These are phyloP conservation scores for Pantherophis alleghaniensis DNA, from an alignment of 2,797 vertebrate species.

Conservation along the genomic window DNA sequence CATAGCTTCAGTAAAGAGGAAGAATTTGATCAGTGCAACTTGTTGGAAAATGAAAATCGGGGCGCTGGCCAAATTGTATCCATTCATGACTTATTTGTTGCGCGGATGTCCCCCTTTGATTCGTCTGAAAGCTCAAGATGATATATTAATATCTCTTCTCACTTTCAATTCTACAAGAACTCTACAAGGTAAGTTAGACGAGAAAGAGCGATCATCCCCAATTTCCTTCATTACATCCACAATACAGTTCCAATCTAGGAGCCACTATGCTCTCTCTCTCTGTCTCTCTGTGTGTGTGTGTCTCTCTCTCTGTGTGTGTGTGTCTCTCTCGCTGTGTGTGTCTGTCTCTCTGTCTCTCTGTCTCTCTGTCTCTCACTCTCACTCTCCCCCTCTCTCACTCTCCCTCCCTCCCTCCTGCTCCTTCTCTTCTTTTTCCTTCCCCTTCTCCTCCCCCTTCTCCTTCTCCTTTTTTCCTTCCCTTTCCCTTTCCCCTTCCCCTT, in stretches of 20 bases:
- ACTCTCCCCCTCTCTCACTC: fast-evolving
- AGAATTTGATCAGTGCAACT: not conserved
- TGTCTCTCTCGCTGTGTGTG: not conserved
- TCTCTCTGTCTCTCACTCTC: too few relatives aligned
- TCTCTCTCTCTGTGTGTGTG: too few relatives aligned
- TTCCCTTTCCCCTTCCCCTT: too few relatives aligned
- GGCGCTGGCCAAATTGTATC: not conserved
- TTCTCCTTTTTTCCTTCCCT: fast-evolving
- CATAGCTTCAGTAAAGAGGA: not conserved
- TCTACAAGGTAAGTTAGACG: not conserved
- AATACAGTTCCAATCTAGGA: not conserved
- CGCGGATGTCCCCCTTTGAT: not conserved
- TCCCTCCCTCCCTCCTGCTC: too few relatives aligned
- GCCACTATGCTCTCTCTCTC: not conserved
- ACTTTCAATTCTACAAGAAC: not conserved
- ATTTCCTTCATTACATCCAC: not conserved
- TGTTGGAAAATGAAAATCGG: not conserved
- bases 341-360: not conserved
- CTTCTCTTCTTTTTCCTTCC: fast-evolving
- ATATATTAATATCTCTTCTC: not conserved
- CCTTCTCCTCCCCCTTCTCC: fast-evolving
- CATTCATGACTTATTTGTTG: not conserved
- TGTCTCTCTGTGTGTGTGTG: not conserved
- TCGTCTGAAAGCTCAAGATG: not conserved
- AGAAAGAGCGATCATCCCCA: not conserved